Evolutionary conservation across 1,140 invertebrate species (phyloP), one percentile per base, ranked within the genome.

Genomic region (Brachionus plicatilis): DNA sequence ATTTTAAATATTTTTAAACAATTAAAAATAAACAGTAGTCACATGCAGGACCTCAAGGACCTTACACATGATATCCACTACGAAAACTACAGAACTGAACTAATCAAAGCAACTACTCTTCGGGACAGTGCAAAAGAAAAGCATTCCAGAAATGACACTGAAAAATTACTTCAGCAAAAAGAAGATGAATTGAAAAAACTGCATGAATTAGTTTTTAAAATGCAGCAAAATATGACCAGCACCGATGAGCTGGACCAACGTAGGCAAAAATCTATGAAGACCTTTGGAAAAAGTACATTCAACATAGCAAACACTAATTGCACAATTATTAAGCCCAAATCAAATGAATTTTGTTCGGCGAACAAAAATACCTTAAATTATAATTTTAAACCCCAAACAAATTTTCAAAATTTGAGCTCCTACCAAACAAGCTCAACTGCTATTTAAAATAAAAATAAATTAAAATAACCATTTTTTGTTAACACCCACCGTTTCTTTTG

Each of bases 21-120:
- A 14, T 68, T 12, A 37, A 68, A 68, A 68, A 68, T 11, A 41
- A 41, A 41, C 17, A 90, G 89, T 82, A 90, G 89, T n/a, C 90
- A 90, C 85, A 89, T 90, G 89, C 89, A 90, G 85, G 90, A 90
- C 85, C 85, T 90, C 43, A 90, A 90, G 60, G 90, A 90, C 75
- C 86, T 90, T 0, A 90, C 90, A 9, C 85, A 87, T 68, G 89
- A 90, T 75, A 85, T 88, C 4, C 89, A 89, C 84, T 90, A 90
- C 84, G 89, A 90, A 83, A 90, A 89, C 85, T 90, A 87, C 86
- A 85, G 89, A 76, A 88, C 89, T 24, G 86, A 87, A 7, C 53
- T 65, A 4, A 60, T 82, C 1, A 60, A 82, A 82, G 27, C 72
- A 86, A 41, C 83, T 7, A 43, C 17, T 41, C 11, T 6, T 6